Conservation (phyloP, 2,888 invertebrate genomes). For the Drepanosiphum platanoidis region DNA sequence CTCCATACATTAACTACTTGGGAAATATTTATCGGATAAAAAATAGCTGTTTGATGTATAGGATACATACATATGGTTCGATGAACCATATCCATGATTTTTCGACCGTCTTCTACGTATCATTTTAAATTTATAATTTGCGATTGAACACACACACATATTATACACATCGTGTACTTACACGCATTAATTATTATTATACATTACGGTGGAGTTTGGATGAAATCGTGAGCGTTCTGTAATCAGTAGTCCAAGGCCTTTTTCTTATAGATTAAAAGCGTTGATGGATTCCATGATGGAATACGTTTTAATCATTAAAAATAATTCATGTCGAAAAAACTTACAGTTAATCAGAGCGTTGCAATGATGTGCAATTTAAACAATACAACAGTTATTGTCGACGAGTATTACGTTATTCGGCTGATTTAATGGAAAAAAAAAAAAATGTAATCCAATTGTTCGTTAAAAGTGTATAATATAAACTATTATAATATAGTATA, state of each 20-base stretch:
- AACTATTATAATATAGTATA: too few relatives aligned
- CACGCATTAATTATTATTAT: not conserved
- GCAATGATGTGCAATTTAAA: not conserved
- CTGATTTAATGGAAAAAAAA: not conserved
- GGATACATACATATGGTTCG: not conserved
- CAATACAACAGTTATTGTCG: not conserved
- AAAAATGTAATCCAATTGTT: not conserved
- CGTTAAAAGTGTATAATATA: not conserved
- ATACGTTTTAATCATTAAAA: constrained; percentile 4
- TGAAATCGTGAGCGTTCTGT: not conserved
- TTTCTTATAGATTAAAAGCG: not conserved
- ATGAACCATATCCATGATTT: not conserved
- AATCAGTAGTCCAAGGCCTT: not conserved
- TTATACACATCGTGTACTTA: not conserved
- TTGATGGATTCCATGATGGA: not conserved
- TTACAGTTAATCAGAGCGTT: constrained; percentile 23
- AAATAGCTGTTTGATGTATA: not conserved
- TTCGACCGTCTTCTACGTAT: not conserved
- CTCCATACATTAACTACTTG: not conserved
- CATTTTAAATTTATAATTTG: not conserved
- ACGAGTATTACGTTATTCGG: not conserved
- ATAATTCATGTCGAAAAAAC: constrained; percentile 8
- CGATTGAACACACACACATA: not conserved
- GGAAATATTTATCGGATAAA: not conserved
- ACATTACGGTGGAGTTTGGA: not conserved